Conservation (phyloP, 1,140 invertebrate species). For the Sitobion miscanthi region DNA sequence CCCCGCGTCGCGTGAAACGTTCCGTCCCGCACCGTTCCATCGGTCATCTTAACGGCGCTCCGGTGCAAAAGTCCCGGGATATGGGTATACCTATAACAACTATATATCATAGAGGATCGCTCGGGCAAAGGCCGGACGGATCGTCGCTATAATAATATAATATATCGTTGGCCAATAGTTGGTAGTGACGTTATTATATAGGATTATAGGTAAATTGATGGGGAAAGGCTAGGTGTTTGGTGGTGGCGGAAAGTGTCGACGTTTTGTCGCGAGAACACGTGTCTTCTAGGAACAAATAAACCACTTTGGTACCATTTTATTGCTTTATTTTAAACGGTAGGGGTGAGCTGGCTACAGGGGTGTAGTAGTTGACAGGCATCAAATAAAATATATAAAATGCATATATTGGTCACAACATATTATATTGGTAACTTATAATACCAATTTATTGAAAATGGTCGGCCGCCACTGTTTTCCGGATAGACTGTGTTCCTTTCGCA, state of each 20-base stretch:
- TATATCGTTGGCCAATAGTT: not conserved
- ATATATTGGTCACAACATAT: not conserved
- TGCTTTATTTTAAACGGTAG: not conserved
- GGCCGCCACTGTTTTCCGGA: no score
- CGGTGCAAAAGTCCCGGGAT: not conserved
- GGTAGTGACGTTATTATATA: not conserved
- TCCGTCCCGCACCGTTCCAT: not conserved
- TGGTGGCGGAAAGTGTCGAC: not conserved
- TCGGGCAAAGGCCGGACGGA: not conserved
- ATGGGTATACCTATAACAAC: no score
- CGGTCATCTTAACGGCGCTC: conserved; percentile 33
- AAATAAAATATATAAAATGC: not conserved
- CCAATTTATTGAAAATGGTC: no score
- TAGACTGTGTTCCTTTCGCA: no score
- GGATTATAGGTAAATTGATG: no score
- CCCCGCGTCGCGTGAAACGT: not conserved
- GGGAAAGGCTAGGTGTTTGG: no score
- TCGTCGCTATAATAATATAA: not conserved
- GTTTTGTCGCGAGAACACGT: not conserved
- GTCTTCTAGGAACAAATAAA: not conserved
- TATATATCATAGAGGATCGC: not conserved
- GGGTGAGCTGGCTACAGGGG: not conserved
- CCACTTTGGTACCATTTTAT: not conserved
- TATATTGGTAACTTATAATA: no score
- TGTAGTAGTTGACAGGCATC: not conserved